These are phyloP conservation scores for Prionailurus viverrinus DNA, from an alignment of 2,113 vertebrate species.

Conservation along the genomic window DNA sequence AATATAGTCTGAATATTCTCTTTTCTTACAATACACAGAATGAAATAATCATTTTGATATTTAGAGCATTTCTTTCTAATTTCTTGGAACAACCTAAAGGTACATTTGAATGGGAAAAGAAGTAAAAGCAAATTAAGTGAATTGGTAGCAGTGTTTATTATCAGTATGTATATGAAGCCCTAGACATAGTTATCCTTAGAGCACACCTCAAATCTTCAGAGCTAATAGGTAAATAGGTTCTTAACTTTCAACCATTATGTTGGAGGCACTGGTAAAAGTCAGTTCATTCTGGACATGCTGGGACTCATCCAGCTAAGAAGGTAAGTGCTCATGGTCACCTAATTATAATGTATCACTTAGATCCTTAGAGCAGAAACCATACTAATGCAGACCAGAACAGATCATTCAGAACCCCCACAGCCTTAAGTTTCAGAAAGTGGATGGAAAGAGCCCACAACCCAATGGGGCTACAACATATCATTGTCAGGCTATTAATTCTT, in stretches of 20 bases:
- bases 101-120: constrained; percentile 9
- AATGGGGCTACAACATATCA: rapidly evolving
- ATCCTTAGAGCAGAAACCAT: background rate
- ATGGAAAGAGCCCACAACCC: background rate
- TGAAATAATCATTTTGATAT: constrained; percentile 11
- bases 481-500: background rate
- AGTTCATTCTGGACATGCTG: background rate
- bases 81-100: background rate
- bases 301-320: background rate
- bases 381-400: background rate
- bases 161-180: background rate
- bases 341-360: background rate
- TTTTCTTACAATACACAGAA: background rate
- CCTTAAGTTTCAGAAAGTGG: no score
- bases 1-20: constrained; percentile 30
- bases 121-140: background rate
- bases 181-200: background rate
- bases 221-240: background rate
- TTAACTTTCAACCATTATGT: background rate
- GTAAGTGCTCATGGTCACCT: background rate
- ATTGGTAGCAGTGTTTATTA: background rate
- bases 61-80: background rate
- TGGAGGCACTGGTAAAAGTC: background rate
- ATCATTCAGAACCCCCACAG: background rate
- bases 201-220: background rate